A percentile compares a stretch with the other conserved stretches of the same genome.
phyloP scores from a whole-genome alignment of 2,797 vertebrate genomes.

The Micropoecilia bifurca region DNA sequence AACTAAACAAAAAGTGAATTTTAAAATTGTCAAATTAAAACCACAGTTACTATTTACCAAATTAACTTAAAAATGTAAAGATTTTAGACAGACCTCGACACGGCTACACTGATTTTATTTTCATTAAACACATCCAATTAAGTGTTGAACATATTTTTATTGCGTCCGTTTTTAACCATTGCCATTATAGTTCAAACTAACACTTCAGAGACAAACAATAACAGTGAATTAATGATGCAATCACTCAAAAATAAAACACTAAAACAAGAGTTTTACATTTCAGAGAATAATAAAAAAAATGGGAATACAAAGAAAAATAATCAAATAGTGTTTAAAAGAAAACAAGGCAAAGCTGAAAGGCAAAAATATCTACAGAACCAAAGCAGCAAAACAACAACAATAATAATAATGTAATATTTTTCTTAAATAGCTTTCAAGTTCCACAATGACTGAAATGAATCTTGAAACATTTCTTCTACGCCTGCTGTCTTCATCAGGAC shows the following conservation, averaged over 20 bases:
- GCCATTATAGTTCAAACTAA: slow-evolving; percentile 59
- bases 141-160: slow-evolving; percentile 15
- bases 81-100: neutral
- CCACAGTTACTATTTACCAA: neutral
- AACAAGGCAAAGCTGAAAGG: slow-evolving; percentile 71
- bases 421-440: slow-evolving; percentile 45
- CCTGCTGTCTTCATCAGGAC: slow-evolving; percentile 45
- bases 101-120: neutral
- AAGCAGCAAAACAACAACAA: slow-evolving; percentile 50
- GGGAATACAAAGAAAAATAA: slow-evolving; percentile 48
- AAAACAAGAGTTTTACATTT: slow-evolving; percentile 54
- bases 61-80: neutral
- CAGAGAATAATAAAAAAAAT: slow-evolving; percentile 49
- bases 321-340: slow-evolving; percentile 54
- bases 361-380: slow-evolving; percentile 64
- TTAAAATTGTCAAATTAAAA: neutral
- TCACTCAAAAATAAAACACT: slow-evolving; percentile 61
- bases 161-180: slow-evolving; percentile 67
- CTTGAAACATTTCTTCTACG: slow-evolving; percentile 57
- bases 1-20: neutral
- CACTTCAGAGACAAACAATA: slow-evolving; percentile 70
- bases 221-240: slow-evolving; percentile 47
- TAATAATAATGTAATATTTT: slow-evolving; percentile 56
- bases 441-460: slow-evolving; percentile 59
- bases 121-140: slow-evolving; percentile 28